Percentiles rank a stretch among this genome's conserved stretches.
These are phyloP conservation scores for Phortica okadai DNA, from an alignment of 2,888 invertebrate genomes.

Conservation along the genomic window DNA sequence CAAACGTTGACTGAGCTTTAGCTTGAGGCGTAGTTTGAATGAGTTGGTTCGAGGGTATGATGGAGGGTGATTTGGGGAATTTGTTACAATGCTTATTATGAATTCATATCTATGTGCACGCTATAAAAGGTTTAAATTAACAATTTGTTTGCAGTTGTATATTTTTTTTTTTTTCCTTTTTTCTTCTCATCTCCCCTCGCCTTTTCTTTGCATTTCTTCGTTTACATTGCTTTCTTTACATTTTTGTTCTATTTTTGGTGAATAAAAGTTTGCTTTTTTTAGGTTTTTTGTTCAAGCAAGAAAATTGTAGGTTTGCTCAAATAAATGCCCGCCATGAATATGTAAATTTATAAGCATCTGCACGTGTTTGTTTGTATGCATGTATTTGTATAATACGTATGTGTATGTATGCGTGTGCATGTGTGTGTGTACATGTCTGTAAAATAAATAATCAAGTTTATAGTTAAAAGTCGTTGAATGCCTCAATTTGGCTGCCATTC, in stretches of 20 bases:
- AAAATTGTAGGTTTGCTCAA: constrained; percentile 8
- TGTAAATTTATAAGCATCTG: constrained; percentile 34
- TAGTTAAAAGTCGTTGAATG: constrained; percentile 33
- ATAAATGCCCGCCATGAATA: constrained; percentile 29
- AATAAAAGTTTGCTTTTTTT: neutral
- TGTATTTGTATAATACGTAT: neutral
- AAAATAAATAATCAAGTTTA: constrained; percentile 32
- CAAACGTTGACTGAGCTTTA: too few species aligned
- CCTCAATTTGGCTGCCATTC: constrained; percentile 27
- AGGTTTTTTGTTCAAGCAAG: neutral
- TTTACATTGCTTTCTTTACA: too few species aligned
- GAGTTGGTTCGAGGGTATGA: neutral
- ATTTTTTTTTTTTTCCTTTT: neutral
- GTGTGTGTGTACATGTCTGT: constrained; percentile 11
- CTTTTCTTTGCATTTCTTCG: too few species aligned
- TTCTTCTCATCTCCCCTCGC: too few species aligned
- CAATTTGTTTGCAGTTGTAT: constrained; percentile 23
- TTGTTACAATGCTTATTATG: constrained; percentile 12
- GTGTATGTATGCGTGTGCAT: neutral
- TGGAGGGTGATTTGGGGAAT: neutral
- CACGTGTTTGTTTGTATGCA: neutral
- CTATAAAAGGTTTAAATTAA: constrained; percentile 27
- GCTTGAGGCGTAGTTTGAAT: too few species aligned
- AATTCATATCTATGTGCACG: neutral
- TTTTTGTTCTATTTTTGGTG: too few species aligned